phyloP scores from a whole-genome alignment of 2,113 vertebrate genomes.

The Rhadina sibilatrix region DNA sequence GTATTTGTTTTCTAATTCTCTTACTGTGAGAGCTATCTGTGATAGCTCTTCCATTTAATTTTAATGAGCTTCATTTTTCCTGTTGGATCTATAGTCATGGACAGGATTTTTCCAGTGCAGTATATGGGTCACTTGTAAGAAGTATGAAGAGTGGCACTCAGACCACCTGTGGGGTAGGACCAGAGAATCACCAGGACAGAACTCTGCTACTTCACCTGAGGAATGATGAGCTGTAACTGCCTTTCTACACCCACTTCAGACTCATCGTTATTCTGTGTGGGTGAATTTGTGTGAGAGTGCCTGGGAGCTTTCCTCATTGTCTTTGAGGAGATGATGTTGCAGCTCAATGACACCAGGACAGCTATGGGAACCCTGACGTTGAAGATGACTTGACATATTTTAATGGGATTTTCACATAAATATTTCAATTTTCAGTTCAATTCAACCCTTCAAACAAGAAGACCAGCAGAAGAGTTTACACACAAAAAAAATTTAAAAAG shows the following conservation, averaged over 20 bases:
- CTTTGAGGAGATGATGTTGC: background rate
- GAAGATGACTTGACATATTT: background rate
- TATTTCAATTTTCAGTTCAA: background rate
- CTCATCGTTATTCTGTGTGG: background rate
- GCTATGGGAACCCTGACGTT: background rate
- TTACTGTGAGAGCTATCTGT: accelerated
- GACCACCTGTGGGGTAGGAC: background rate
- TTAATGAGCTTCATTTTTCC: background rate
- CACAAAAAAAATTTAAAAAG: background rate
- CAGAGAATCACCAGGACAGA: background rate
- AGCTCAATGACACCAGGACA: background rate
- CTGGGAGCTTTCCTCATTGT: background rate
- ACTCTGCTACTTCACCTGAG: background rate
- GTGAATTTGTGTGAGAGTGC: background rate
- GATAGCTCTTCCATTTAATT: background rate
- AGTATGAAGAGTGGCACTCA: background rate
- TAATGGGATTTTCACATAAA: background rate
- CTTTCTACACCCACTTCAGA: background rate
- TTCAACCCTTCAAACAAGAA: background rate
- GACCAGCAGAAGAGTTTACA: background rate
- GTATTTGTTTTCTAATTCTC: background rate
- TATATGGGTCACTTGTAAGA: background rate
- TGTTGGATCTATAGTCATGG: accelerated
- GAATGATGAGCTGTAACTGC: background rate
- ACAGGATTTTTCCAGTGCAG: background rate